Percentiles rank a stretch among this genome's conserved stretches.
These are phyloP conservation scores for Heliconius hermathena DNA, from an alignment of 1,140 invertebrate genomes.

Conservation along the genomic window DNA sequence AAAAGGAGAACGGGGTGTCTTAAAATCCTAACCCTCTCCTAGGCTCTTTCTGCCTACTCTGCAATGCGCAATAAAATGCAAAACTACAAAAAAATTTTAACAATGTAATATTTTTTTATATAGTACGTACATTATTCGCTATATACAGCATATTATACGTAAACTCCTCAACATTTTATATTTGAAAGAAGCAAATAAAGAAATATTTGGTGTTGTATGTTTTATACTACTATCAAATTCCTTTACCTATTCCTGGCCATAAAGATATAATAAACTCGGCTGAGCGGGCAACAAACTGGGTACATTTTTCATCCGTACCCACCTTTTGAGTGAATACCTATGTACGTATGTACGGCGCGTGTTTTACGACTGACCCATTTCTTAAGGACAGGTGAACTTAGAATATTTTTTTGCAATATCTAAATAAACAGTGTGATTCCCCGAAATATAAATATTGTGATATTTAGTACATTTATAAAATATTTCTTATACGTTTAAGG, in stretches of 20 bases:
- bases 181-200: neutral
- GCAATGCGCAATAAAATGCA: too few species aligned
- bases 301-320: conserved; percentile 33
- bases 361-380: conserved; percentile 36
- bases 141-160: too few species aligned
- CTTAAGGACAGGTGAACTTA: conserved; percentile 22
- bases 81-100: too few species aligned
- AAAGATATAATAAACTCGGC: conserved; percentile 29
- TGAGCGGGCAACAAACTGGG: conserved; percentile 26
- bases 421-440: neutral
- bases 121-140: too few species aligned
- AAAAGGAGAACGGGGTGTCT: neutral
- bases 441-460: neutral
- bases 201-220: neutral
- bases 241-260: conserved; percentile 13
- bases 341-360: conserved; percentile 26
- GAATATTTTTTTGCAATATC: conserved; percentile 15
- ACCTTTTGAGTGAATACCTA: conserved; percentile 23
- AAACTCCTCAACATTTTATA: neutral
- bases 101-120: too few species aligned
- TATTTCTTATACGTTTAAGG: too few species aligned
- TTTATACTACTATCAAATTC: conserved; percentile 20
- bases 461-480: too few species aligned
- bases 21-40: too few species aligned
- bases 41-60: too few species aligned